phyloP scores from a whole-genome alignment of 2,888 invertebrate genomes.

The Graphium colonna region DNA sequence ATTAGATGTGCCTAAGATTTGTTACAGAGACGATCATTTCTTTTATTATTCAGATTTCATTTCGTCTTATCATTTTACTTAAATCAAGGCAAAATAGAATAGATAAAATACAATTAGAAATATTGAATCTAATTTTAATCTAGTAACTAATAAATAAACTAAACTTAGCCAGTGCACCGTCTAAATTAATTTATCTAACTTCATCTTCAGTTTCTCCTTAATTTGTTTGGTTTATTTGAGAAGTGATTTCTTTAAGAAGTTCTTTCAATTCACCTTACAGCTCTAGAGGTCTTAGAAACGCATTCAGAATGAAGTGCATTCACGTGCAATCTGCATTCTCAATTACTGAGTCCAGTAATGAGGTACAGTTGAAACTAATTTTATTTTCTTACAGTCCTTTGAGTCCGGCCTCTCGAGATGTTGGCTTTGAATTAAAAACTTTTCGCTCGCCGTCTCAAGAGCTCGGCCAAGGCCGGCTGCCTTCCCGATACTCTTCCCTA shows the following conservation, averaged over 20 bases:
- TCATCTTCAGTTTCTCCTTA: no score
- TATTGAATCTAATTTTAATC: no score
- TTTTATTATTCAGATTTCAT: slow-evolving; percentile 18
- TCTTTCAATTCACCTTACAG: slow-evolving; percentile 26
- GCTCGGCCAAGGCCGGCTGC: slow-evolving; percentile 42
- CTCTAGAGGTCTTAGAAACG: slow-evolving; percentile 28
- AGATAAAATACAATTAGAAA: no score
- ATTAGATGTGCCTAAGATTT: slow-evolving; percentile 31
- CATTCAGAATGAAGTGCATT: slow-evolving; percentile 34
- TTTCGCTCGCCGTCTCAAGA: slow-evolving; percentile 49
- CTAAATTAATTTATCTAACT: no score
- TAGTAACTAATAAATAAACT: no score
- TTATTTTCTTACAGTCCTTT: slow-evolving; percentile 60
- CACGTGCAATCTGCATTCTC: slow-evolving; percentile 51
- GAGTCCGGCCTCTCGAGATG: slow-evolving; percentile 53
- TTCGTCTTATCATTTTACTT: slow-evolving; percentile 3
- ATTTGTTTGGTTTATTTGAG: no score
- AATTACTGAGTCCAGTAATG: slow-evolving; percentile 56
- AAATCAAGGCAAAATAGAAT: no score
- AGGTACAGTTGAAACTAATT: slow-evolving; percentile 58
- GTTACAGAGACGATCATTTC: slow-evolving; percentile 5
- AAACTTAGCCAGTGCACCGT: no score
- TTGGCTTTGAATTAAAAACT: slow-evolving; percentile 70
- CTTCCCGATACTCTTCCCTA: slow-evolving; percentile 53
- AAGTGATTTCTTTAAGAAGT: slow-evolving; percentile 4